Conservation (phyloP, 2,797 vertebrate genomes). For the Vespertilio murinus region DNA sequence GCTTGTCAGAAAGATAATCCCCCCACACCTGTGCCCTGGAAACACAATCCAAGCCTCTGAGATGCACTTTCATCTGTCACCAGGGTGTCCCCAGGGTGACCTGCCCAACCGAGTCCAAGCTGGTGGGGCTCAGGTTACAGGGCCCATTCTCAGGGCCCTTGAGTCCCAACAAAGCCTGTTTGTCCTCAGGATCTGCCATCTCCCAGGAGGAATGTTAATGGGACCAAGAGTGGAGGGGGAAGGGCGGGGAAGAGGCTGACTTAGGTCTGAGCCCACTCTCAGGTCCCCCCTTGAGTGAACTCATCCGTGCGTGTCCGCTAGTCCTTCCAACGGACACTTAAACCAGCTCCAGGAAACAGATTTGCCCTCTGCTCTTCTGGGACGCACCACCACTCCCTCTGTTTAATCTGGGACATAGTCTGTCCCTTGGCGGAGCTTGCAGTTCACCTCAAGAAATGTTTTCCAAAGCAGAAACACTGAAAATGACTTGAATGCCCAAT, state of each 20-base stretch:
- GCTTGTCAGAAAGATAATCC: conserved; percentile 82
- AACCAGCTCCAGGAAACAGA: background rate
- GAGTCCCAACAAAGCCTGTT: conserved; percentile 74
- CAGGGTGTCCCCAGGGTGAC: conserved; percentile 69
- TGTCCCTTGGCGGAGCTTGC: background rate
- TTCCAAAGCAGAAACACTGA: background rate
- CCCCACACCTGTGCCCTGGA: conserved; percentile 82
- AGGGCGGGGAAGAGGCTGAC: background rate
- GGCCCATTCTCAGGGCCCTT: conserved; percentile 18
- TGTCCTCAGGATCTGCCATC: conserved; percentile 77
- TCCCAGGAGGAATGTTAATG: conserved; percentile 82
- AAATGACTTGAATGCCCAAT: background rate
- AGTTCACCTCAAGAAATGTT: background rate
- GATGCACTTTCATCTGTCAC: conserved; percentile 80
- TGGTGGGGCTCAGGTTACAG: conserved; percentile 76
- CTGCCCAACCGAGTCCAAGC: conserved; percentile 60
- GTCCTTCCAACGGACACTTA: conserved; percentile 39
- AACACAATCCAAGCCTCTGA: conserved; percentile 73
- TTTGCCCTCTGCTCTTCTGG: conserved; percentile 43
- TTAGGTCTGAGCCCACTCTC: background rate
- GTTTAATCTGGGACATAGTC: background rate
- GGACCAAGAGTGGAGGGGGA: conserved; percentile 52
- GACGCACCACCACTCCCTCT: background rate
- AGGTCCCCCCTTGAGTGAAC: conserved; percentile 11
- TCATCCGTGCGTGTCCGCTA: conserved; percentile 22